Base-by-base conservation (phyloP, 2,888 invertebrate genomes). In the Charanyca ferruginea region DNA sequence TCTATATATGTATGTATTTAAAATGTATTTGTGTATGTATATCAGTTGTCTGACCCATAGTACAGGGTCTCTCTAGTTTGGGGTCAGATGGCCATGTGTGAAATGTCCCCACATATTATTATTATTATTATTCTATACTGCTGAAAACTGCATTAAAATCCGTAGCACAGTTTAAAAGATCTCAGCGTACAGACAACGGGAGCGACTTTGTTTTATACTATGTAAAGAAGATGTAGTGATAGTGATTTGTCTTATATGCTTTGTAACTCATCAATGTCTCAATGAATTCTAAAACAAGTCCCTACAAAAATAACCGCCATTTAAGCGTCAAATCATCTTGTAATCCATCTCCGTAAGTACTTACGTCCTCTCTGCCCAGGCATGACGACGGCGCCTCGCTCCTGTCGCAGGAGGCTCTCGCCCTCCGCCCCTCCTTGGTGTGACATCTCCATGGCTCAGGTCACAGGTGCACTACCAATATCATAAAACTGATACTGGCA, bases 351-450 rank as follows among this genome's bases (percentile, higher is more conserved):
- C n/a, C n/a, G 38, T 13, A 11, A 13, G 38, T 70, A 87, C 92
- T 94, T 72, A 94, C 93, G 91, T 83, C 85, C 83, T 71, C 87
- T 85, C 67, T 88, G 87, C 5, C 88, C 89, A 38, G 90, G 90
- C 91, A 93, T 93, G 70, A 95, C 87, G 80, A 91, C 88, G 1
- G 89, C 90, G 79, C 84, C 88, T 77, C 91, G 89, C 81, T 94
- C 94, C 13, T 89, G 90, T 38, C 94, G 87, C 80, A 95, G 86
- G 45, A 95, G 93, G 88, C 94, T 94, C 89, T 95, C 94, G 65
- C 89, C 95, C 90, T 95, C 95, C 73, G 92, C 92, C 20, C 95
- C 93, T 13, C 91, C 90, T 71, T 92, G 93, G 73, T 94, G 92
- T 66, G 94, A 88, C 94, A 94, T 93, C 90, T 94, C 95, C 95